Base-by-base conservation (phyloP, 1,140 invertebrate species). In the Sarcophaga peregrina region DNA sequence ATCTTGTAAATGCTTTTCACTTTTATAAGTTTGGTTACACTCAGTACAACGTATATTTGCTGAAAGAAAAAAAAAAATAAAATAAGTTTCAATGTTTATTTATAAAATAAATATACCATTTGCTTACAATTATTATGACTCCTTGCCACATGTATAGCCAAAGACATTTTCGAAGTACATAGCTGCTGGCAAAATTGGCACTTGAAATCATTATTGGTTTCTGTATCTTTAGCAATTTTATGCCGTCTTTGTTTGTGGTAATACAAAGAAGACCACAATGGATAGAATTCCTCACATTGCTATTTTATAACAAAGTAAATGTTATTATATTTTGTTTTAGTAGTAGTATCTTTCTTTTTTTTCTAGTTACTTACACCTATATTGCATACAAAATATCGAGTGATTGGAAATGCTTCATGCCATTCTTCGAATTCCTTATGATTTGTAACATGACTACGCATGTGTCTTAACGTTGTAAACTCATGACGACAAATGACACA, bases 101-200 rank as follows among this genome's bases (percentile, higher is more conserved):
- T 50, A 62, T 81, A 45, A 37, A 58, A 68, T 7, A 9, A 45
- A 58, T 76, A 9, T 8, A 54, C 8, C 1, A 46, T n/a, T 0
- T 6, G 83, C 84, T 80, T 47, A 90, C 89, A 87, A 78, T 88
- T 89, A 68, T 90, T 90, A 76, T 90, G 89, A 52, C 87, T 89
- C 15, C 89, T 85, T 11, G 88, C 89, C 47, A 90, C 85, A 83
- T 90, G 89, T n/a, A 90, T 86, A 1, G 89, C 86, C 8, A 90
- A 83, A 3, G 89, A 89, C 89, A 90, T 90, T 82, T 90, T 89
- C 0, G 89, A 86, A 9, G 84, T 83, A 13, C 86, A 90, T 20
- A 84, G 47, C 46, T 90, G 90, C 8, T 84, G 52, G 25, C 89
- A 90, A 81, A 90, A 90, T 78, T 90, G 89, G 17, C 89, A 90